Conservation (phyloP, 1,140 invertebrate genomes). For the Hesperophylax magnus region DNA sequence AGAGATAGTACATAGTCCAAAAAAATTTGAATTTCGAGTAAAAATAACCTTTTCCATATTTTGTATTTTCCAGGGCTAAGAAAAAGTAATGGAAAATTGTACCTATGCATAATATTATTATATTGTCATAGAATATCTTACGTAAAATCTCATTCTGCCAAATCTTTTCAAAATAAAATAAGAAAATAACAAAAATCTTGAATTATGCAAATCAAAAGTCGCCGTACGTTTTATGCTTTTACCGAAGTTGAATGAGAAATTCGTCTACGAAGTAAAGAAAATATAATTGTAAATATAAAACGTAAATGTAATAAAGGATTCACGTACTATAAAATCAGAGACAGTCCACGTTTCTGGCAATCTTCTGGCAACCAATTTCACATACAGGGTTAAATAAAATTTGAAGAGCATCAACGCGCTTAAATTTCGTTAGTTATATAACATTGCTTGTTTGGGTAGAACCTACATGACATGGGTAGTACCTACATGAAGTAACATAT, state of each 20-base stretch:
- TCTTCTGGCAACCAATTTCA: constrained; percentile 18
- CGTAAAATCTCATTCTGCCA: neutral
- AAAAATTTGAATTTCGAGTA: no score
- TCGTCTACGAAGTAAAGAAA: neutral
- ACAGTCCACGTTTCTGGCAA: constrained; percentile 15
- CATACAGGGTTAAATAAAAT: constrained; percentile 14
- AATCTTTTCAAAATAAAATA: neutral
- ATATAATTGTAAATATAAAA: neutral
- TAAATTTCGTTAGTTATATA: no score
- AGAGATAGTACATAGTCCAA: no score
- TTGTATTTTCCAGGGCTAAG: no score
- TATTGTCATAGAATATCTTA: neutral
- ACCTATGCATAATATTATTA: no score
- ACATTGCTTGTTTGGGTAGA: no score
- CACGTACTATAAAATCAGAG: constrained; percentile 25
- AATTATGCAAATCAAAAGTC: neutral
- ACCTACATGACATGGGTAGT: no score
- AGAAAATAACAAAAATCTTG: neutral
- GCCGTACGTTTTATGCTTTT: neutral
- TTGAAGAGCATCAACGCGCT: neutral
- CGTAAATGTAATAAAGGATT: constrained; percentile 16
- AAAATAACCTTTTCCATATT: no score
- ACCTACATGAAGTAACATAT: no score
- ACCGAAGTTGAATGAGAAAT: neutral
- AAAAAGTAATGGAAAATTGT: no score